Evolutionary conservation across 2,113 vertebrate species (phyloP).

Genomic region (Pipa parva): DNA sequence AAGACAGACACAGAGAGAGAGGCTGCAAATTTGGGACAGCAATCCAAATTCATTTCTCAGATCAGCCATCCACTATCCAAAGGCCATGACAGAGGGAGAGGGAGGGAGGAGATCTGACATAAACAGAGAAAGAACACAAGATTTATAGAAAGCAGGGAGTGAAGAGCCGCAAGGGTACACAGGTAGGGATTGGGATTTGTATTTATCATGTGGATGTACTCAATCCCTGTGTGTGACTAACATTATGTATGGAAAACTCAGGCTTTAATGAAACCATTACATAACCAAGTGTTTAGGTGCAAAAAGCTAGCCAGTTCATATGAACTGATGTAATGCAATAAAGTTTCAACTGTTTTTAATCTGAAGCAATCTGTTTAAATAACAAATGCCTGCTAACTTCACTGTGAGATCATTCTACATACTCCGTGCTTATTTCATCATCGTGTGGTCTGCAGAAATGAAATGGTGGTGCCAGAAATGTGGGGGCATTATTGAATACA

Average conservation of each 20-base stretch:
- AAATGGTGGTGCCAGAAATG: too few relatives aligned
- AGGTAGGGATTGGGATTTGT: conserved; percentile 4
- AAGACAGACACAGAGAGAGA: conserved; percentile 93
- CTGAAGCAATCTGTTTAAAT: too few relatives aligned
- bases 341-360: too few relatives aligned
- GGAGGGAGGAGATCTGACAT: conserved; percentile 48
- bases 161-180: background rate
- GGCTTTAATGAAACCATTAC: background rate
- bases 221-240: too few relatives aligned
- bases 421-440: too few relatives aligned
- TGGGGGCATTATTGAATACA: too few relatives aligned
- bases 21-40: conserved; percentile 93
- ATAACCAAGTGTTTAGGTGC: background rate
- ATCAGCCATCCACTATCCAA: conserved; percentile 85
- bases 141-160: conserved; percentile 25
- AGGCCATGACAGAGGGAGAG: conserved; percentile 80
- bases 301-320: background rate
- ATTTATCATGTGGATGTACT: background rate
- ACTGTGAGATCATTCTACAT: too few relatives aligned
- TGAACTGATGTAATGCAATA: too few relatives aligned
- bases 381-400: too few relatives aligned
- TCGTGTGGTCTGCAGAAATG: too few relatives aligned
- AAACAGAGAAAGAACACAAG: conserved; percentile 35
- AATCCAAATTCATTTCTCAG: conserved; percentile 97
- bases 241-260: background rate